These are phyloP conservation scores for Onthophagus taurus DNA, from an alignment of 1,140 invertebrate genomes.

Conservation along the genomic window DNA sequence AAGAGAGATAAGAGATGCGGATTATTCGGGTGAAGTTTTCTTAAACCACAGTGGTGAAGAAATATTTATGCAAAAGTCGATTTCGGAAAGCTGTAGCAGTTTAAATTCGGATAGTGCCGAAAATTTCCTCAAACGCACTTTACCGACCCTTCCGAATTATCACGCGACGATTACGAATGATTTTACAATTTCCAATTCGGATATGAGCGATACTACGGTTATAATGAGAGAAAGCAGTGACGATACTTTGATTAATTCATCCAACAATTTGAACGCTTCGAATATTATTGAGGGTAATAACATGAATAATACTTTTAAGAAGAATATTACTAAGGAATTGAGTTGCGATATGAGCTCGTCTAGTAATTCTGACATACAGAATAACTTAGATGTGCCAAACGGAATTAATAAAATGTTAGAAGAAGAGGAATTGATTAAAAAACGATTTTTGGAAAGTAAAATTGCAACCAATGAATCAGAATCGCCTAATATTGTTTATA, in stretches of 20 bases:
- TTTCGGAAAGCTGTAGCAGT: conserved; percentile 33
- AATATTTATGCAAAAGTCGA: conserved; percentile 30
- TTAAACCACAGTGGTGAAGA: conserved; percentile 30
- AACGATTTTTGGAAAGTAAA: neutral
- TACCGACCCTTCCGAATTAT: conserved; percentile 15
- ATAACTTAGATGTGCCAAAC: too few relatives aligned
- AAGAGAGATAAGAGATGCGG: conserved; percentile 33
- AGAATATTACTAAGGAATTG: conserved; percentile 8
- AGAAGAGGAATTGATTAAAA: too few relatives aligned
- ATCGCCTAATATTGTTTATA: conserved; percentile 3
- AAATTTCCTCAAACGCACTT: conserved; percentile 27
- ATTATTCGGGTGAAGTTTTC: conserved; percentile 27
- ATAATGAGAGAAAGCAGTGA: neutral
- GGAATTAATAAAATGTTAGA: too few relatives aligned
- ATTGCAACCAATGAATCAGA: neutral
- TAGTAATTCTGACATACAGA: conserved; percentile 9
- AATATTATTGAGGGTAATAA: conserved; percentile 7
- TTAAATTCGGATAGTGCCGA: conserved; percentile 31
- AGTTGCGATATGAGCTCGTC: conserved; percentile 10
- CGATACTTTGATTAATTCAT: neutral
- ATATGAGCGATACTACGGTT: conserved; percentile 4
- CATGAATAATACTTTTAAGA: conserved; percentile 9
- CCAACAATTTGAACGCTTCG: conserved; percentile 8
- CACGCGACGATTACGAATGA: too few relatives aligned
- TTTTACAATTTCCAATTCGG: conserved; percentile 8